phyloP scores from a whole-genome alignment of 2,113 vertebrate genomes.

The Phalacrocorax brasilianus region DNA sequence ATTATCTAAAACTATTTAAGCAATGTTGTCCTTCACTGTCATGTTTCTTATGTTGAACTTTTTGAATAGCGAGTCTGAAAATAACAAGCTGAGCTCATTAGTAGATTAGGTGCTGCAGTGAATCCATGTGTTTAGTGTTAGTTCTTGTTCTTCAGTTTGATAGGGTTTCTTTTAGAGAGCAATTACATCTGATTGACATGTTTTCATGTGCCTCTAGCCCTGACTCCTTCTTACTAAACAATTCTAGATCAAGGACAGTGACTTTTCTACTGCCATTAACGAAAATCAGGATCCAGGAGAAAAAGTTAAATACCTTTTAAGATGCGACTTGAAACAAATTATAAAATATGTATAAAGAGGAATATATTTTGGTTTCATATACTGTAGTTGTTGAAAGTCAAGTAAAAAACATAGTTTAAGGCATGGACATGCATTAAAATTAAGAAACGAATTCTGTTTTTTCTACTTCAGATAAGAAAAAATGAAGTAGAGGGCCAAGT shows the following conservation, averaged over 20 bases:
- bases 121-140: constrained; percentile 80
- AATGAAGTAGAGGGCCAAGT: background rate
- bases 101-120: constrained; percentile 88
- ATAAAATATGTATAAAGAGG: constrained; percentile 80
- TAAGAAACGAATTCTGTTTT: constrained; percentile 40
- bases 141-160: constrained; percentile 75
- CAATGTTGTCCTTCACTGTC: constrained; percentile 83
- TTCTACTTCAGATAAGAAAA: background rate
- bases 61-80: constrained; percentile 78
- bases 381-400: constrained; percentile 72
- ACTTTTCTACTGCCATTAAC: constrained; percentile 75
- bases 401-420: constrained; percentile 70
- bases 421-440: constrained; percentile 57
- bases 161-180: constrained; percentile 85
- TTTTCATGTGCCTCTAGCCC: constrained; percentile 84
- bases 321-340: constrained; percentile 73
- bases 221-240: constrained; percentile 71
- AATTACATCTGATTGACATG: constrained; percentile 93
- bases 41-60: constrained; percentile 73
- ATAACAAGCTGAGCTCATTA: constrained; percentile 89
- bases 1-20: constrained; percentile 36
- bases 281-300: constrained; percentile 74
- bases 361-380: constrained; percentile 54
- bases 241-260: constrained; percentile 79
- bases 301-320: constrained; percentile 76